phyloP scores from a whole-genome alignment of 2,113 vertebrate genomes.

The Mystacornis crossleyi region DNA sequence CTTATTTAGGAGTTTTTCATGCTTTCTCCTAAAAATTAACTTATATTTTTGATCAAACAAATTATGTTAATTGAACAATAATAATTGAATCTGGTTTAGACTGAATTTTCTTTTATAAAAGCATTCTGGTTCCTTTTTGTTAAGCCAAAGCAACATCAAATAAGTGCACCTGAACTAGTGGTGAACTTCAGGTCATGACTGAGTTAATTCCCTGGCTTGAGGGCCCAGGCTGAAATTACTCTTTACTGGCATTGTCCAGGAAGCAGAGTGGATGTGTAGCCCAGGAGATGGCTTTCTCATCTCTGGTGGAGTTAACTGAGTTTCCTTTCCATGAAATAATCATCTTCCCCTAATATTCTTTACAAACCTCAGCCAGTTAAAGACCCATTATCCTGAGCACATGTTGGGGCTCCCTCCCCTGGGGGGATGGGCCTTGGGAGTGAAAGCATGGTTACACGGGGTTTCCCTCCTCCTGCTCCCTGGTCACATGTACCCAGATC shows the following conservation, averaged over 20 bases:
- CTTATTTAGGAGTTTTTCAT: not conserved
- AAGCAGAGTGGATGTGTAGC: not conserved
- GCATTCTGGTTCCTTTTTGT: not conserved
- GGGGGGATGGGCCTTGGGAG: too few species aligned
- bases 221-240: not conserved
- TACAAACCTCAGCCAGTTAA: not conserved
- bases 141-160: not conserved
- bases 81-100: not conserved
- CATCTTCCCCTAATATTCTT: not conserved
- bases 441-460: too few species aligned
- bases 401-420: too few species aligned
- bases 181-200: not conserved
- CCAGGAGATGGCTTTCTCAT: not conserved
- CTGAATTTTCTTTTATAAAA: not conserved
- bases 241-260: not conserved
- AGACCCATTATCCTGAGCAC: not conserved
- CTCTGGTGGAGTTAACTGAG: not conserved
- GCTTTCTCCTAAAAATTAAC: not conserved
- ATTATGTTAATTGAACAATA: not conserved
- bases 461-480: too few species aligned
- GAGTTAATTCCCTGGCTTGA: not conserved
- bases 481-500: too few species aligned
- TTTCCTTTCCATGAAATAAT: not conserved
- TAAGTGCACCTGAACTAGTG: not conserved
- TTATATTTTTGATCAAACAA: not conserved